Conservation (phyloP, 2,888 invertebrate species). For the Nephrocerus scutellatus region DNA sequence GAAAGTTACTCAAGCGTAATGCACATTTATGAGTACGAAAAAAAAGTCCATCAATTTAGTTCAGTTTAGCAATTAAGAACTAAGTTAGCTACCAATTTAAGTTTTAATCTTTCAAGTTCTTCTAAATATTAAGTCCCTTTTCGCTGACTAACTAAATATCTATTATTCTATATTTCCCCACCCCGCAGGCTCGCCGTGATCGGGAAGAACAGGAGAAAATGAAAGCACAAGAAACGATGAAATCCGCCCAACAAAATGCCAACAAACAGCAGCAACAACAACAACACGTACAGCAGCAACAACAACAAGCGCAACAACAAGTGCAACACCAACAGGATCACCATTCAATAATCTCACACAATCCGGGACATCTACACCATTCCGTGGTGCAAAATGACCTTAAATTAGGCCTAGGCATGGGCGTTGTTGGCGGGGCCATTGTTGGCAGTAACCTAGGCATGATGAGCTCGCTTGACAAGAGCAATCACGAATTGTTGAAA, state of each 20-base stretch:
- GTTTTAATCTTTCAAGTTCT: no score
- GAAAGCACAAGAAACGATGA: slow-evolving; percentile 84
- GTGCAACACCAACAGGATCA: slow-evolving; percentile 43
- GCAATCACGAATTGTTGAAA: slow-evolving; percentile 47
- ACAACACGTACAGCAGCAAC: slow-evolving; percentile 41
- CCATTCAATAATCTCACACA: slow-evolving; percentile 47
- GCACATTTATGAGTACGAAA: background rate
- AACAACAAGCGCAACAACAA: slow-evolving; percentile 36
- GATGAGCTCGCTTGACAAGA: slow-evolving; percentile 48
- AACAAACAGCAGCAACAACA: slow-evolving; percentile 47
- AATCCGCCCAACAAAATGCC: slow-evolving; percentile 74
- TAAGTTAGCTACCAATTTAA: no score
- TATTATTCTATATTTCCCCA: no score
- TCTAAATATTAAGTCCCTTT: no score
- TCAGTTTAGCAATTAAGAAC: no score
- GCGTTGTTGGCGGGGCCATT: slow-evolving; percentile 36
- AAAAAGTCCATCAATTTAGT: no score
- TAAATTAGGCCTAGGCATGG: slow-evolving; percentile 47
- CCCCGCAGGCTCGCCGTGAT: slow-evolving; percentile 66
- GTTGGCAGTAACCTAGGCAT: slow-evolving; percentile 45
- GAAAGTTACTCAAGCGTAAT: no score
- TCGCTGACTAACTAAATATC: no score
- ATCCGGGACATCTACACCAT: slow-evolving; percentile 48
- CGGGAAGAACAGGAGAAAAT: slow-evolving; percentile 85
- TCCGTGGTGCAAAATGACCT: slow-evolving; percentile 48